These are phyloP conservation scores for Tachina lurida DNA, from an alignment of 2,888 invertebrate genomes.

Conservation along the genomic window DNA sequence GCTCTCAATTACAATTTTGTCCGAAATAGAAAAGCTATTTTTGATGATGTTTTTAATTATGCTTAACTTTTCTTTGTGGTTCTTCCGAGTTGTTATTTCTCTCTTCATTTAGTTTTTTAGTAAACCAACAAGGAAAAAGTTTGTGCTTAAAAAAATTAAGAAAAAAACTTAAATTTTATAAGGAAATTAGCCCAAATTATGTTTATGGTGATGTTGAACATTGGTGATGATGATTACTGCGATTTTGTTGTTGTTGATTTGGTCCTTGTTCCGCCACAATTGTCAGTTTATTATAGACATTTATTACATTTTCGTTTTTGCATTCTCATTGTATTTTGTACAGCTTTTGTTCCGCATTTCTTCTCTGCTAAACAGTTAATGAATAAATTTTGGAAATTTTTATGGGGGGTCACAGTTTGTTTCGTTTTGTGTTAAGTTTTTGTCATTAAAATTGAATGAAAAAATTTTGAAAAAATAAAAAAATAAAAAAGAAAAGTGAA, in stretches of 20 bases:
- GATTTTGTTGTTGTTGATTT: neutral
- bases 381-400: conserved; percentile 20
- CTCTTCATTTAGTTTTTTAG: too few relatives aligned
- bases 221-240: neutral
- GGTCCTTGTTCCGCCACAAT: conserved; percentile 34
- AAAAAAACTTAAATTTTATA: conserved; percentile 47
- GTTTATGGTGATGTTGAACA: conserved; percentile 19
- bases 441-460: neutral
- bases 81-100: too few relatives aligned
- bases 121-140: neutral
- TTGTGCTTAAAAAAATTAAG: conserved; percentile 17
- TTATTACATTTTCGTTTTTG: conserved; percentile 17
- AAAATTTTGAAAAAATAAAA: neutral
- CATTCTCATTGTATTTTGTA: neutral
- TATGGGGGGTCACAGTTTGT: conserved; percentile 19
- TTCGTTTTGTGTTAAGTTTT: neutral
- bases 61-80: too few relatives aligned
- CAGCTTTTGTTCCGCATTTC: neutral
- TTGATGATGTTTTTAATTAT: too few relatives aligned
- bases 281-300: conserved; percentile 22
- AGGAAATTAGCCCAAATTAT: conserved; percentile 64
- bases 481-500: neutral
- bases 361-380: conserved; percentile 22
- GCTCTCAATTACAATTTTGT: too few relatives aligned
- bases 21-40: too few relatives aligned